phyloP scores from a whole-genome alignment of 2,888 invertebrate species.

The Latheticus oryzae region DNA sequence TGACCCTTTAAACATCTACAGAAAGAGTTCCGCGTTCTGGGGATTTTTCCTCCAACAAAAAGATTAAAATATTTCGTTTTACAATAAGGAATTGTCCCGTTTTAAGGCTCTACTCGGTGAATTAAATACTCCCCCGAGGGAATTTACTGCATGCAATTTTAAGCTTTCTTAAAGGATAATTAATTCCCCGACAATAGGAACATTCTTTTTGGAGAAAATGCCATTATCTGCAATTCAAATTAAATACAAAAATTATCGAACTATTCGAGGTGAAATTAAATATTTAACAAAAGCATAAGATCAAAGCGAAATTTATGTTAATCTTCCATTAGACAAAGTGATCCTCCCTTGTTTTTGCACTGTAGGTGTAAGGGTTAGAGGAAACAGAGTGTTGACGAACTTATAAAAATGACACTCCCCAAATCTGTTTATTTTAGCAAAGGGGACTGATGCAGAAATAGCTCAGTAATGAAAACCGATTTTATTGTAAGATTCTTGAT shows the following conservation, averaged over 20 bases:
- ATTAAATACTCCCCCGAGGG: constrained; percentile 12
- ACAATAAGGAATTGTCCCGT: constrained; percentile 25
- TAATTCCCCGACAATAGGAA: constrained; percentile 21
- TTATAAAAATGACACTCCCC: constrained; percentile 32
- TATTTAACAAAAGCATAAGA: constrained; percentile 37
- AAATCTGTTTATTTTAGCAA: constrained; percentile 15
- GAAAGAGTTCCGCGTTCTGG: too few species aligned
- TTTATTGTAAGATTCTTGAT: too few species aligned
- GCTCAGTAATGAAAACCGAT: too few species aligned
- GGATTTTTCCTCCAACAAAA: constrained; percentile 28
- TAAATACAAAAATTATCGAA: constrained; percentile 17
- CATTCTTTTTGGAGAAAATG: constrained; percentile 20
- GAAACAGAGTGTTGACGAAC: constrained; percentile 35
- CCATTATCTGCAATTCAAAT: constrained; percentile 22
- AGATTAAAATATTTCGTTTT: constrained; percentile 19
- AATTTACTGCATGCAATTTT: constrained; percentile 33
- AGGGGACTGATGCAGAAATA: neutral
- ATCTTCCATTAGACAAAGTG: constrained; percentile 38
- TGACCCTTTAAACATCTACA: too few species aligned
- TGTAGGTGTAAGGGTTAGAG: constrained; percentile 23
- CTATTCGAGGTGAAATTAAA: constrained; percentile 14
- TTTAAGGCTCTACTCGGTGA: constrained; percentile 19
- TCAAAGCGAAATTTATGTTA: constrained; percentile 36
- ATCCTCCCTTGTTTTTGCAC: constrained; percentile 21
- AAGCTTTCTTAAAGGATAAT: constrained; percentile 33